A percentile compares a stretch with the other conserved stretches of the same genome.
Conservation (phyloP, 2,113 vertebrate species). For the Orientallactaga bullata region DNA sequence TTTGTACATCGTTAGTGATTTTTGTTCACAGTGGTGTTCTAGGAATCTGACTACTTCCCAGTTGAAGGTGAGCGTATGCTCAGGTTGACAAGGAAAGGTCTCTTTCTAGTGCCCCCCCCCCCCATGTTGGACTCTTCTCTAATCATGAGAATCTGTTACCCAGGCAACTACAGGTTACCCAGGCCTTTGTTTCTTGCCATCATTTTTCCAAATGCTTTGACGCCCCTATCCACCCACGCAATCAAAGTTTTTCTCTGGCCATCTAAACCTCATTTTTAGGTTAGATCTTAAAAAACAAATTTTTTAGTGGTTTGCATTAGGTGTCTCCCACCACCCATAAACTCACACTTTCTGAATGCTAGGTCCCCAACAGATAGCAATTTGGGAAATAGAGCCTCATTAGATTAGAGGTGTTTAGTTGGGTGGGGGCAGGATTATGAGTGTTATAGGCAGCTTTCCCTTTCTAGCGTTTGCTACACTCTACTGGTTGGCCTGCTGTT, state of each 20-base stretch:
- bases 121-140: background rate
- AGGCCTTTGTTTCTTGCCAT: background rate
- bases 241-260: background rate
- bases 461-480: too few relatives aligned
- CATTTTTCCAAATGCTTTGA: background rate
- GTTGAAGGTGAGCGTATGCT: background rate
- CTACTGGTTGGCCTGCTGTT: too few relatives aligned
- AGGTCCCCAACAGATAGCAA: too few relatives aligned
- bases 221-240: background rate
- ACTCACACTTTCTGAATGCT: too few relatives aligned
- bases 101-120: too few relatives aligned
- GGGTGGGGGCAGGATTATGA: too few relatives aligned
- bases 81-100: background rate
- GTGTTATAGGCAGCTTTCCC: too few relatives aligned
- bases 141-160: accelerated
- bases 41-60: background rate
- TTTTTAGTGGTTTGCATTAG: too few relatives aligned
- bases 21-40: background rate
- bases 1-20: background rate
- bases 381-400: too few relatives aligned
- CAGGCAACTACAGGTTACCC: background rate
- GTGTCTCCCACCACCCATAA: too few relatives aligned
- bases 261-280: background rate
- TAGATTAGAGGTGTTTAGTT: too few relatives aligned
- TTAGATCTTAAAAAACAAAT: slow-evolving; percentile 12